Conservation (phyloP, 2,797 vertebrate species). For the Tachyglossus aculeatus region DNA sequence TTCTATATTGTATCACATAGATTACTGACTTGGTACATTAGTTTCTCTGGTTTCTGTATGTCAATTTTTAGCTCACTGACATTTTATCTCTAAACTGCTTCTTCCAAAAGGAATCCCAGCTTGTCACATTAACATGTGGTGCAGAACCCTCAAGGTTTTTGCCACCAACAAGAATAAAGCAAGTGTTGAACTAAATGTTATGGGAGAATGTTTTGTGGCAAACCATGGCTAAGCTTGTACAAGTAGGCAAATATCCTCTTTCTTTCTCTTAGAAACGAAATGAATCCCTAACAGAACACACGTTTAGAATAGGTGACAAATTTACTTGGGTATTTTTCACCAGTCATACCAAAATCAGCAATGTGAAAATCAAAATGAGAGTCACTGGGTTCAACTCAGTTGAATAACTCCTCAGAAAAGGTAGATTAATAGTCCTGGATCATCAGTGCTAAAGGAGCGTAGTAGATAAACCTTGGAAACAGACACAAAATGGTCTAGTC, state of each 20-base stretch:
- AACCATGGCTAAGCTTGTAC: not conserved
- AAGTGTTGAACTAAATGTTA: not conserved
- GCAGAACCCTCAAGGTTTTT: not conserved
- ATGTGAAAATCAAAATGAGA: not conserved
- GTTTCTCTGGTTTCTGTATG: not conserved
- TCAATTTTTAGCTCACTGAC: not conserved
- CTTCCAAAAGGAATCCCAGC: not conserved
- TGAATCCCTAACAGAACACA: not conserved
- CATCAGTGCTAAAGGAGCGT: not conserved
- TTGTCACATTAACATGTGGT: not conserved
- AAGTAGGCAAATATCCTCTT: too few relatives aligned
- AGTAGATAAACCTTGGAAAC: not conserved
- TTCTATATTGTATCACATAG: not conserved
- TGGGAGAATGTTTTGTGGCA: not conserved
- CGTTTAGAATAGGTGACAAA: slow-evolving; percentile 2
- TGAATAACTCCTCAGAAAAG: slow-evolving; percentile 7
- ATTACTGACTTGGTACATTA: not conserved
- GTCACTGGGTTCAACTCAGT: slow-evolving; percentile 9
- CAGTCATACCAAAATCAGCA: slow-evolving; percentile 15
- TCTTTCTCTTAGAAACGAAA: not conserved
- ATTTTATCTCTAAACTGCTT: slow-evolving; percentile 3
- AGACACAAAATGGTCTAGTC: slow-evolving; percentile 10
- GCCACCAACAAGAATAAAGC: not conserved
- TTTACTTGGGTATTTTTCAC: slow-evolving; percentile 17
- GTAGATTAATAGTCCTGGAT: not conserved